Evolutionary conservation across 2,797 vertebrate genomes (phyloP), one percentile per base, ranked within the genome.

Genomic region (Sternarchorhynchus goeldii): DNA sequence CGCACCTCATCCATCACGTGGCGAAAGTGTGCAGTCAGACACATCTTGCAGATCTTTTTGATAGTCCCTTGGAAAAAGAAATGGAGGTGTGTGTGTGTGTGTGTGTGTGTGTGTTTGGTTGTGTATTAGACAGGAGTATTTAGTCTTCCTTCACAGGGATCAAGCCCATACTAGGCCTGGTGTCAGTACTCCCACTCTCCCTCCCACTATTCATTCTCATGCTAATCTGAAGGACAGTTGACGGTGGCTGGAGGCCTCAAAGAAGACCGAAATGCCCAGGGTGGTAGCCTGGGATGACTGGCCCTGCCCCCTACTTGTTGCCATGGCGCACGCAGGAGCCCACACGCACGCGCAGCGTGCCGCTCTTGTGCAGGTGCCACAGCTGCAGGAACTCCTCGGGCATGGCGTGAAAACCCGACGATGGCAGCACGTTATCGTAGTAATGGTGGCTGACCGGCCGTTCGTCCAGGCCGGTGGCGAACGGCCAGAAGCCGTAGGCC

Each of bases 401-500:
- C 98, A 99, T 99, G 85, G 97, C 94, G 0, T 99, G 98, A 91
- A 97, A 96, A 62, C 95, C 94, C 0, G 93, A 94, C 67, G 93
- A 93, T 0, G 97, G 98, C 87, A 96, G 88, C 70, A 97, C 92
- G 32, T 99, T 96, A 88, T 99, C 97, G 5, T 99, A 99, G 90
- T 99, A 99, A 68, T 99, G 98, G 76, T 99, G 97, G 87, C 96
- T 97, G 88, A 99, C 93, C 5, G 94, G 94, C 59, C 85, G 90
- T 76, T 94, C 90, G 0, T 88, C 92, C 85, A 97, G 91, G 86
- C 93, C 94, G 21, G 94, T 86, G 0, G 95, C 94, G 88, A 99
- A 99, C 0, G 98, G 97, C 98, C 98, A 99, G 90, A 99, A 99
- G 57, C 98, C 98, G 0, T 98, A 99, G 75, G 93, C 92, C 0